Evolutionary conservation across 1,140 invertebrate genomes (phyloP).

Genomic region (Dryas iulia): DNA sequence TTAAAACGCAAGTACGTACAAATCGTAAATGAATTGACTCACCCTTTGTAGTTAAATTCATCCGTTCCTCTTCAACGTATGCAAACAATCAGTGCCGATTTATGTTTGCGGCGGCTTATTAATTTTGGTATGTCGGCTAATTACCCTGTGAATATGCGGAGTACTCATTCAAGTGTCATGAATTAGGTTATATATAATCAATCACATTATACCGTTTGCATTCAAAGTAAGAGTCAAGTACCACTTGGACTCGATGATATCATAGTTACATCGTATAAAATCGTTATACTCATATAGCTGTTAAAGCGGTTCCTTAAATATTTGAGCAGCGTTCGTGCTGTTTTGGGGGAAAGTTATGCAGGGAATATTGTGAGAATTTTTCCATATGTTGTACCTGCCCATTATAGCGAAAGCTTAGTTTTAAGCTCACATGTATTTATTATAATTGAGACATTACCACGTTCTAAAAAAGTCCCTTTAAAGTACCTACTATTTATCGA

Average conservation of each 20-base stretch:
- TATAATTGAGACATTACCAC: not conserved
- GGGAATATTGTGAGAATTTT: not conserved
- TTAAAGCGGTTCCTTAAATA: not conserved
- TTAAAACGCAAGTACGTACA: not conserved
- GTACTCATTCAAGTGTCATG: conserved; percentile 65
- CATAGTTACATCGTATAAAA: conserved; percentile 58
- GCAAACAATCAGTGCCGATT: conserved; percentile 64
- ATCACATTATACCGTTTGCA: not conserved
- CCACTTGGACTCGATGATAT: conserved; percentile 21
- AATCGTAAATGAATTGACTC: conserved; percentile 34
- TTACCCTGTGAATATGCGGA: conserved; percentile 72
- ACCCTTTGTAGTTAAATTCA: conserved; percentile 78
- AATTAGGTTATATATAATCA: conserved; percentile 48
- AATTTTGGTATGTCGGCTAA: conserved; percentile 72
- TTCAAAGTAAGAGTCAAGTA: conserved; percentile 13
- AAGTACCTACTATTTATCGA: not conserved
- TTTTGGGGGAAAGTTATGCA: not conserved
- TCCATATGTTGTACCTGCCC: not conserved
- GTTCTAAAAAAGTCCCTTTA: too few species aligned
- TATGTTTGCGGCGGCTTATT: conserved; percentile 62
- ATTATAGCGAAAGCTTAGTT: not conserved
- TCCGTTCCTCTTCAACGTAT: conserved; percentile 67
- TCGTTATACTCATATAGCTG: conserved; percentile 42
- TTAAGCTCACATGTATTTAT: not conserved
- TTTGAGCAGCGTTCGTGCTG: not conserved